Conservation (phyloP, 2,113 vertebrate genomes). For the Hoplias malabaricus region DNA sequence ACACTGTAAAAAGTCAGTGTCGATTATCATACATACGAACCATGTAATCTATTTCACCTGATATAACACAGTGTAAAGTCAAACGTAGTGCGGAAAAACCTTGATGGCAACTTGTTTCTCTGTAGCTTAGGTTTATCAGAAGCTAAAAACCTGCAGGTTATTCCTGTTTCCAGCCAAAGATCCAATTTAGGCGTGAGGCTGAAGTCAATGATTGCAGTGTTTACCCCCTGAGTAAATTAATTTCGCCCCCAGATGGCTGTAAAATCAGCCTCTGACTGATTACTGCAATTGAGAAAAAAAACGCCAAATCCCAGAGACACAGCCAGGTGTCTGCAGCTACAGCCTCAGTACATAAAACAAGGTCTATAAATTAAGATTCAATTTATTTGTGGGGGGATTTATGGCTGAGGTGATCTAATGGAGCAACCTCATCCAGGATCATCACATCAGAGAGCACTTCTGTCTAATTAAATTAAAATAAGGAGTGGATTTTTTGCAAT, state of each 20-base stretch:
- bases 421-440: constrained; percentile 42
- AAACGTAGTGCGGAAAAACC: background rate
- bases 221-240: constrained; percentile 4
- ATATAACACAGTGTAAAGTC: too few species aligned
- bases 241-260: constrained; percentile 10
- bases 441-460: constrained; percentile 47
- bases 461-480: constrained; percentile 54
- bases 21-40: too few species aligned
- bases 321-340: constrained; percentile 26
- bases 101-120: background rate
- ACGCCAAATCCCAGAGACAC: constrained; percentile 20
- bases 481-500: constrained; percentile 33
- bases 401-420: constrained; percentile 45
- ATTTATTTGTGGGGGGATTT: constrained; percentile 48
- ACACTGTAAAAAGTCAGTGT: too few species aligned
- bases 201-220: constrained; percentile 9
- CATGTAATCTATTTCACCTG: too few species aligned
- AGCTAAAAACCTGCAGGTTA: background rate
- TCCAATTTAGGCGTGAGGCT: background rate
- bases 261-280: constrained; percentile 25
- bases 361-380: constrained; percentile 52
- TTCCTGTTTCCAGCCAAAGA: background rate
- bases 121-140: background rate
- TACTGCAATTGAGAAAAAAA: constrained; percentile 13
- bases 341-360: constrained; percentile 27